Conservation (phyloP, 2,888 invertebrate species). For the Maniola hyperantus region DNA sequence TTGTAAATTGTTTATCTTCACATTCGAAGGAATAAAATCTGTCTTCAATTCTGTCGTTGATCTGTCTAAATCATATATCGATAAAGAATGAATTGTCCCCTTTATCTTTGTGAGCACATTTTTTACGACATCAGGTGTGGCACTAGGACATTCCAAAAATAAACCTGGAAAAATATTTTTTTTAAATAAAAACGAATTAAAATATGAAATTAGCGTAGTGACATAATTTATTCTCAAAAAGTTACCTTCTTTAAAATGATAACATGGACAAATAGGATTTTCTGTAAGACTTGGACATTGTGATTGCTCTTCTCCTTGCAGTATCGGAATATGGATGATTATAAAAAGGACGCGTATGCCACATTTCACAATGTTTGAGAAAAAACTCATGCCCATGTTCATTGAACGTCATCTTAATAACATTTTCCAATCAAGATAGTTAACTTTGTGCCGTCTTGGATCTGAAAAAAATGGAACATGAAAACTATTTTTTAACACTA, state of each 20-base stretch:
- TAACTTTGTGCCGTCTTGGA: conserved; percentile 34
- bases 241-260: conserved; percentile 93
- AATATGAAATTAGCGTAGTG: not conserved
- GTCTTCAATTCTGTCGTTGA: conserved; percentile 88
- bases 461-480: conserved; percentile 38
- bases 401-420: conserved; percentile 71
- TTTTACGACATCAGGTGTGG: conserved; percentile 88
- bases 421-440: conserved; percentile 68
- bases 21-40: conserved; percentile 88
- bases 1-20: conserved; percentile 88
- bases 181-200: not conserved
- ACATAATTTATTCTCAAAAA: conserved; percentile 3
- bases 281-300: conserved; percentile 89
- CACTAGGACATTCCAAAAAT: conserved; percentile 94
- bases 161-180: conserved; percentile 83
- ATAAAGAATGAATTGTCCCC: conserved; percentile 90
- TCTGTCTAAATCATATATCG: conserved; percentile 93
- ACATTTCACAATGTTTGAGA: conserved; percentile 69
- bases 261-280: conserved; percentile 94
- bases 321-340: conserved; percentile 75
- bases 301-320: conserved; percentile 79
- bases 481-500: not conserved
- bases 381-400: conserved; percentile 70
- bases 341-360: conserved; percentile 82
- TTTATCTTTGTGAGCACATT: conserved; percentile 87